Percentiles rank a stretch among this genome's conserved stretches.
phyloP scores from a whole-genome alignment of 2,797 vertebrate species.

The Diglossa cyanea region DNA sequence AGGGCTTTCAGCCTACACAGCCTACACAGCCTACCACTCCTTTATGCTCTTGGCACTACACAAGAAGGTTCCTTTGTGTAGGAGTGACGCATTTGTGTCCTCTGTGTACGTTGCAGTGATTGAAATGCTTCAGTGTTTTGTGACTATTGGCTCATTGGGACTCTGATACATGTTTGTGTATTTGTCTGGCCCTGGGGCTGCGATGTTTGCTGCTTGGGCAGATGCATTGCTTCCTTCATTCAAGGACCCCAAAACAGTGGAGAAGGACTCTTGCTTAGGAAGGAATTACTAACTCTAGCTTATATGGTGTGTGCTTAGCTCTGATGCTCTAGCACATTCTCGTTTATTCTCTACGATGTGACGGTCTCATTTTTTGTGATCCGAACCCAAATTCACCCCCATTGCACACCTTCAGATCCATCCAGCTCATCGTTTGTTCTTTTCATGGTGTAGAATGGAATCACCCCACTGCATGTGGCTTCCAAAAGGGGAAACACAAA shows the following conservation, averaged over 20 bases:
- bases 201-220: slow-evolving; percentile 25
- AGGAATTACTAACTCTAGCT: slow-evolving; percentile 36
- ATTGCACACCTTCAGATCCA: slow-evolving; percentile 20
- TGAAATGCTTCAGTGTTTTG: background rate
- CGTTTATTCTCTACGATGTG: slow-evolving; percentile 12
- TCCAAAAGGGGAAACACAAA: slow-evolving; percentile 98
- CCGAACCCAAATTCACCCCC: background rate
- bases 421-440: slow-evolving; percentile 67
- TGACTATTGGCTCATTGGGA: background rate
- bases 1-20: background rate
- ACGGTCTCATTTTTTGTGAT: slow-evolving; percentile 16
- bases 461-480: slow-evolving; percentile 96
- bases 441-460: slow-evolving; percentile 87
- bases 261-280: background rate
- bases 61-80: background rate
- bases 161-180: background rate
- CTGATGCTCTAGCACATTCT: background rate
- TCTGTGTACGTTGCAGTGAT: background rate
- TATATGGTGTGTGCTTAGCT: background rate
- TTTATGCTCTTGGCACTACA: background rate
- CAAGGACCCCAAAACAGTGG: background rate
- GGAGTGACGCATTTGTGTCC: background rate
- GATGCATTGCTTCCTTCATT: background rate
- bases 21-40: background rate
- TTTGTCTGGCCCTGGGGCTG: background rate